These are phyloP conservation scores for Mormyrus hasselquistii DNA, from an alignment of 2,797 vertebrate species.

Conservation along the genomic window DNA sequence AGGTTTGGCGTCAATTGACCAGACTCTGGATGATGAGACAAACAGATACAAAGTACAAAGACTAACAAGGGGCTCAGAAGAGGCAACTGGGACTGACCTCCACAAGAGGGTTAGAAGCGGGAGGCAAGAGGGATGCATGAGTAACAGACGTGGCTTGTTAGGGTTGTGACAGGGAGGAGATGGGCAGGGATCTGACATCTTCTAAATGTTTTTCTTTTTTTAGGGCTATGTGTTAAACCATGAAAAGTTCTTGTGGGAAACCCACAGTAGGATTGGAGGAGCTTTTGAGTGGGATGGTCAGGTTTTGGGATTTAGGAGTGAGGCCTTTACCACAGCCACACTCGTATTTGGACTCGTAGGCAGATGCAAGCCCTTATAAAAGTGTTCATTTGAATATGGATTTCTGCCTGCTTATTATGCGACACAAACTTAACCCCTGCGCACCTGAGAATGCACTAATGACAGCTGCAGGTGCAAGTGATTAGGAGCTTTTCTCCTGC, in stretches of 20 bases:
- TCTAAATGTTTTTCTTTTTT: not conserved
- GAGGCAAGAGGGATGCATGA: not conserved
- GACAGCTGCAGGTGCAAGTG: not conserved
- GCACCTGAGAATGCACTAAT: not conserved
- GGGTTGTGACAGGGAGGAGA: not conserved
- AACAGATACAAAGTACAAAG: not conserved
- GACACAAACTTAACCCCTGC: not conserved
- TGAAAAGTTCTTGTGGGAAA: not conserved
- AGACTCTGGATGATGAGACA: not conserved
- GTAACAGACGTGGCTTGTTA: not conserved
- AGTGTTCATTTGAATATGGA: not conserved
- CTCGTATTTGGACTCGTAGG: not conserved
- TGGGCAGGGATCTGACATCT: not conserved
- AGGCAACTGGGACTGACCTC: not conserved
- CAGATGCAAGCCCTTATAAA: not conserved
- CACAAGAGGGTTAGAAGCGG: not conserved
- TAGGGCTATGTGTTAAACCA: not conserved
- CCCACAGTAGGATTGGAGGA: not conserved
- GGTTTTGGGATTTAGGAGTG: not conserved
- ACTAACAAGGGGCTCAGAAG: not conserved
- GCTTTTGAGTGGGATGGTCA: not conserved
- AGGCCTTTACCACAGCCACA: not conserved
- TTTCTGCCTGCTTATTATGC: not conserved
- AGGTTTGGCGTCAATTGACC: not conserved
- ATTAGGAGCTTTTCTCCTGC: not conserved